These are phyloP conservation scores for Xiphophorus maculatus DNA, from an alignment of 2,113 vertebrate genomes.

Conservation along the genomic window DNA sequence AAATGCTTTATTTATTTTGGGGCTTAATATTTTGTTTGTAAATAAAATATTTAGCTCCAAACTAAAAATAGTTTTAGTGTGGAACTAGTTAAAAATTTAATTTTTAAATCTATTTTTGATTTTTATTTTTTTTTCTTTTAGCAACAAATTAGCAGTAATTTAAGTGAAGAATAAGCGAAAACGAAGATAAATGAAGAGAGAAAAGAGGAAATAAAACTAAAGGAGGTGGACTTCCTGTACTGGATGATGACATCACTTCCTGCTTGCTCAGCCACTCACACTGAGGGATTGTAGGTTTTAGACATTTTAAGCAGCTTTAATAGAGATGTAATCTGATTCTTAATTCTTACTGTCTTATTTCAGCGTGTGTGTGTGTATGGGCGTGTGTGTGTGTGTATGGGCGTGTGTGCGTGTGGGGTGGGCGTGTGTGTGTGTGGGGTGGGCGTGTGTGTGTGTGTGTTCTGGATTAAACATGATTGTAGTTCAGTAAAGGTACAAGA, in stretches of 20 bases:
- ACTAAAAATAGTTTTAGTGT: too few relatives aligned
- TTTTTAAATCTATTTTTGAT: too few relatives aligned
- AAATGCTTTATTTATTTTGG: too few relatives aligned
- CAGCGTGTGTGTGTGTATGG: conserved; percentile 17
- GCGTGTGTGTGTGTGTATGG: conserved; percentile 21
- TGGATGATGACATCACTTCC: conserved; percentile 60
- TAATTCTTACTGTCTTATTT: conserved; percentile 26
- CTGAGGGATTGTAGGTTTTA: conserved; percentile 51
- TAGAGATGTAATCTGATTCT: conserved; percentile 58
- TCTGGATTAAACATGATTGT: conserved; percentile 49
- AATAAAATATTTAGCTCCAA: too few relatives aligned
- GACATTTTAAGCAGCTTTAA: conserved; percentile 68
- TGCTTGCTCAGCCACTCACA: conserved; percentile 7
- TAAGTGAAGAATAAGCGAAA: not conserved
- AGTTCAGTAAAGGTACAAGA: conserved; percentile 26
- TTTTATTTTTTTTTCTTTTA: too few relatives aligned
- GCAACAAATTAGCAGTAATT: too few relatives aligned
- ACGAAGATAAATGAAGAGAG: not conserved
- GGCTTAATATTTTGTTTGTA: too few relatives aligned
- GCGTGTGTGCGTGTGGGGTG: not conserved
- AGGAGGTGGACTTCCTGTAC: conserved; percentile 51
- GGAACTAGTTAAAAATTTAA: too few relatives aligned
- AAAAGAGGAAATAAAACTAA: conserved; percentile 37
- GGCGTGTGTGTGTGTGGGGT: conserved; percentile 25
- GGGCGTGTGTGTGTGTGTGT: conserved; percentile 1